A percentile compares a stretch with the other conserved stretches of the same genome.
Evolutionary conservation across 2,797 vertebrate species (phyloP).

Genomic region (Presbytis comata): DNA sequence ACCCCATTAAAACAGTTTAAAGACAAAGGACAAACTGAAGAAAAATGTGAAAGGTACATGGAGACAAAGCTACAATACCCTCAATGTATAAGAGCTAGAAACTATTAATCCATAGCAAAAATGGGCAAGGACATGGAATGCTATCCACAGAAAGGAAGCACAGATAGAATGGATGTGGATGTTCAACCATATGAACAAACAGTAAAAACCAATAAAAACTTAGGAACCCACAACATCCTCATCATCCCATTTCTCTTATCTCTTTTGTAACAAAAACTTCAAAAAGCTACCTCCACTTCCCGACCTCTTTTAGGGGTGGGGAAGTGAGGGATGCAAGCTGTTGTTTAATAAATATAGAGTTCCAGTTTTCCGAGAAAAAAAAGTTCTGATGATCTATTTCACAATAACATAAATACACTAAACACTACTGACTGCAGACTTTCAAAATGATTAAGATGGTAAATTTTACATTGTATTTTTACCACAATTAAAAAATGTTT

Average conservation of each 20-base stretch:
- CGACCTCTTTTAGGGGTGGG: not conserved
- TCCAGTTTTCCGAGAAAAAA: not conserved
- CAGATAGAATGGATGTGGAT: not conserved
- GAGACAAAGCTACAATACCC: not conserved
- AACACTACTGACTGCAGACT: not conserved
- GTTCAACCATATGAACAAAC: not conserved
- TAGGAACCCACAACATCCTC: not conserved
- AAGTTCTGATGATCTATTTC: not conserved
- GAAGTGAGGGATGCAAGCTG: not conserved
- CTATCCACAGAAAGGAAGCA: not conserved
- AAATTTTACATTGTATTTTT: not conserved
- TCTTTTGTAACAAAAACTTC: not conserved
- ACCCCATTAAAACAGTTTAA: not conserved
- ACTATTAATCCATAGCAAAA: not conserved
- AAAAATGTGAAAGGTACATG: conserved; percentile 5
- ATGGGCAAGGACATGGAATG: not conserved
- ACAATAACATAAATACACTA: not conserved
- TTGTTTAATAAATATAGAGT: not conserved
- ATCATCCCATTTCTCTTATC: not conserved
- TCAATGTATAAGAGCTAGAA: not conserved
- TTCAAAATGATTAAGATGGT: not conserved
- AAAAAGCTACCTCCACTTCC: not conserved
- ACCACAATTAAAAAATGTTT: not conserved
- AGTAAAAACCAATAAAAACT: not conserved
- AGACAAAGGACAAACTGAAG: not conserved